Conservation (phyloP, 1,140 invertebrate species). For the Halyomorpha halys region DNA sequence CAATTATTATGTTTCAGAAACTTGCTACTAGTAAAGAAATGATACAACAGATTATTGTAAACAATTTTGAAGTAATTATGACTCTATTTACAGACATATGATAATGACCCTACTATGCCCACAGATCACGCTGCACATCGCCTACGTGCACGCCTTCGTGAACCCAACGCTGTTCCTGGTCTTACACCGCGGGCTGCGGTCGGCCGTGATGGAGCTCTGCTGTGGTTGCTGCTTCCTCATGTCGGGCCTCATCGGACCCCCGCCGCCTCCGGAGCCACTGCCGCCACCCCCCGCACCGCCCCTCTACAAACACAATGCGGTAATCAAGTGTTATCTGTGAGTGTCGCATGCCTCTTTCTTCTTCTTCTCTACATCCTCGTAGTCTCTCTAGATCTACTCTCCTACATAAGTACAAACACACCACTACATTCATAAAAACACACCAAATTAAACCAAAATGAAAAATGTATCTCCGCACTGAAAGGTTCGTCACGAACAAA, state of each 20-base stretch:
- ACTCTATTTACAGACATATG: too few relatives aligned
- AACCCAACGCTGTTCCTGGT: conserved; percentile 72
- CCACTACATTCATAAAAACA: too few relatives aligned
- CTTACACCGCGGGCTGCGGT: conserved; percentile 61
- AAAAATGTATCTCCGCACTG: too few relatives aligned
- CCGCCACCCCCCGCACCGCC: conserved; percentile 29
- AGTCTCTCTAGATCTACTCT: background rate
- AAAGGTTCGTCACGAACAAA: too few relatives aligned
- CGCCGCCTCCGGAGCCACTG: conserved; percentile 45
- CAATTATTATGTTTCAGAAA: too few relatives aligned
- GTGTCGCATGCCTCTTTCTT: conserved; percentile 36
- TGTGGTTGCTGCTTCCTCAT: conserved; percentile 53
- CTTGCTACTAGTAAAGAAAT: too few relatives aligned
- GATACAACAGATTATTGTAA: too few relatives aligned
- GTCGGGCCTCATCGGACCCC: conserved; percentile 32
- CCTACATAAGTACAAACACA: too few relatives aligned
- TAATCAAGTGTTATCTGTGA: conserved; percentile 60
- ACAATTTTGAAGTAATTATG: too few relatives aligned
- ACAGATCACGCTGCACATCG: conserved; percentile 75
- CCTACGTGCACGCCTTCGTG: conserved; percentile 75
- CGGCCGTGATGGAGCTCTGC: conserved; percentile 57
- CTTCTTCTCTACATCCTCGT: conserved; percentile 9
- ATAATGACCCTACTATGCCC: conserved; percentile 31
- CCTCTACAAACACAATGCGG: conserved; percentile 36
- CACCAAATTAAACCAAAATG: too few relatives aligned